These are phyloP conservation scores for Brachionus rotundiformis DNA, from an alignment of 1,140 invertebrate genomes.

Conservation along the genomic window DNA sequence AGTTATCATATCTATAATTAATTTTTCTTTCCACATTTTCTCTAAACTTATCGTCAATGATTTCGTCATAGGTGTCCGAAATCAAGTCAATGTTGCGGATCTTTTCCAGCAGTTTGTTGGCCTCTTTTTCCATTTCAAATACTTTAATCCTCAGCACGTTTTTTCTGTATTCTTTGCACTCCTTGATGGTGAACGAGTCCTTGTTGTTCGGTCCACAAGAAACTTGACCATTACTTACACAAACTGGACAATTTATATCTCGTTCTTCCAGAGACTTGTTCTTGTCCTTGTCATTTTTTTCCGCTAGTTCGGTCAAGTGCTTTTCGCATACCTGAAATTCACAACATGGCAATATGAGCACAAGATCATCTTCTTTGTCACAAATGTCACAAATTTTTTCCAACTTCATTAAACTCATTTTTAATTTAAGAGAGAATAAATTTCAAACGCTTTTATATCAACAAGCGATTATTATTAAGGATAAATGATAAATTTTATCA, in stretches of 20 bases:
- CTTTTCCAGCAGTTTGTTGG: not conserved
- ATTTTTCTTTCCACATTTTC: not conserved
- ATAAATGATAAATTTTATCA: too few relatives aligned
- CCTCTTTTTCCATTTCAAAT: not conserved
- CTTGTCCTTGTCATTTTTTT: not conserved
- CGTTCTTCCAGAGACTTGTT: not conserved
- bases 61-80: not conserved
- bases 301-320: not conserved
- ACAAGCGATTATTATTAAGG: too few relatives aligned
- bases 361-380: not conserved
- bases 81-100: not conserved
- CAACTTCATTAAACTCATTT: not conserved
- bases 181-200: not conserved
- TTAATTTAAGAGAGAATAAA: too few relatives aligned
- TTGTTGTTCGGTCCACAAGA: not conserved
- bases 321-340: not conserved
- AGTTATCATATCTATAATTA: not conserved
- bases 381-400: not conserved
- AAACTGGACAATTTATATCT: not conserved
- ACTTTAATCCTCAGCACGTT: not conserved
- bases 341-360: not conserved
- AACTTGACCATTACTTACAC: not conserved
- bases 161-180: not conserved
- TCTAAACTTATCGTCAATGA: not conserved
- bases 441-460: too few relatives aligned